A percentile compares a stretch with the other conserved stretches of the same genome.
These are phyloP conservation scores for Dasypolia templi DNA, from an alignment of 2,888 invertebrate genomes.

Conservation along the genomic window DNA sequence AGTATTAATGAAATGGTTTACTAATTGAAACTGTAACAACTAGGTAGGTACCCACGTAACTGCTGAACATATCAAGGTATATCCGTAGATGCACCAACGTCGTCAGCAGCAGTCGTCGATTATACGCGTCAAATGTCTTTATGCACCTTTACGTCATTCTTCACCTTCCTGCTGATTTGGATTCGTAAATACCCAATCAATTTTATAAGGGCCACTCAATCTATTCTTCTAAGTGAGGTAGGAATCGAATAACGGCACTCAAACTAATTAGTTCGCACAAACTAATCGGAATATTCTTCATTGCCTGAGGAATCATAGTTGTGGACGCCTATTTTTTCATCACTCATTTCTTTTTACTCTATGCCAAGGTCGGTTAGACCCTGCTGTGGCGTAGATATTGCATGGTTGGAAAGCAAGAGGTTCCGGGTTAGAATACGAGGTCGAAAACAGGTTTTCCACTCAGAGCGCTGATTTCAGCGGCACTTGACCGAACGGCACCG, in stretches of 20 bases:
- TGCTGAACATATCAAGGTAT: too few relatives aligned
- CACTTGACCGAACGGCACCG: too few relatives aligned
- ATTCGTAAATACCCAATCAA: constrained; percentile 12
- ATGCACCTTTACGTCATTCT: constrained; percentile 9
- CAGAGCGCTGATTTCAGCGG: too few relatives aligned
- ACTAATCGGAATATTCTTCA: neutral
- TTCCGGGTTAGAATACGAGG: neutral
- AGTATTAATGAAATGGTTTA: too few relatives aligned
- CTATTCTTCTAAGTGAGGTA: neutral
- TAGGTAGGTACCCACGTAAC: neutral
- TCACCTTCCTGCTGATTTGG: constrained; percentile 17
- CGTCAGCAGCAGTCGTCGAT: neutral
- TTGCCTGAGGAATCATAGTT: neutral
- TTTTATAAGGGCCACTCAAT: constrained; percentile 12
- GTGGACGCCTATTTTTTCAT: neutral
- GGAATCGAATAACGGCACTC: neutral
- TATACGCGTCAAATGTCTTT: constrained; percentile 1
- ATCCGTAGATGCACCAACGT: neutral
- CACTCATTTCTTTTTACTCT: neutral
- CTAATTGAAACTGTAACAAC: neutral
- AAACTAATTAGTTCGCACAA: neutral
- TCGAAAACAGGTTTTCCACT: neutral
- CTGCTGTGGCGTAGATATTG: neutral
- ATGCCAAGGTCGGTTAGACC: neutral
- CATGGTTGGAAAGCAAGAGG: neutral